Conservation (phyloP, 2,797 vertebrate species). For the Sorex maritimensis region DNA sequence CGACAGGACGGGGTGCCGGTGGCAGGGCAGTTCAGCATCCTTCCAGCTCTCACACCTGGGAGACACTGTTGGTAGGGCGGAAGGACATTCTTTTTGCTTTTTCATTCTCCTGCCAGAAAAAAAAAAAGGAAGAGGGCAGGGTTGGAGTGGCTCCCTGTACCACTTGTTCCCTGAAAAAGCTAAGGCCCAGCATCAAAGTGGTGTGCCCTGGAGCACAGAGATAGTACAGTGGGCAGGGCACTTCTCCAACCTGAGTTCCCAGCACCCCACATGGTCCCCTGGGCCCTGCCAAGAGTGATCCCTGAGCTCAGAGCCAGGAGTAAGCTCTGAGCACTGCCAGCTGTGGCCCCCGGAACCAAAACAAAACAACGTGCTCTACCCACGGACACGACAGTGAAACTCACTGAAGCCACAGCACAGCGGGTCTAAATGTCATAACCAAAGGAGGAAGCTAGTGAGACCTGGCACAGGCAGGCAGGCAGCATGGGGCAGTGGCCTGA, state of each 20-base stretch:
- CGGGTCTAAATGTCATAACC: background rate
- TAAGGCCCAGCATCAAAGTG: background rate
- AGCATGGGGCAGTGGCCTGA: background rate
- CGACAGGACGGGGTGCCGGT: slow-evolving; percentile 8
- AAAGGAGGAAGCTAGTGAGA: background rate
- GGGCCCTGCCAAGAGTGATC: no score
- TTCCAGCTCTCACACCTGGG: slow-evolving; percentile 88
- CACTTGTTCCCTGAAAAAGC: slow-evolving; percentile 2
- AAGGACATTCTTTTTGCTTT: slow-evolving; percentile 88
- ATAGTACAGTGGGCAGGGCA: background rate
- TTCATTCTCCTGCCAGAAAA: slow-evolving; percentile 87
- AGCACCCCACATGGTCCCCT: no score
- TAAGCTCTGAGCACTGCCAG: no score
- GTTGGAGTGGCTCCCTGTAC: background rate
- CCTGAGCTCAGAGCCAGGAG: no score
- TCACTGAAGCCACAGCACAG: background rate
- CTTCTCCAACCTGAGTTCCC: background rate
- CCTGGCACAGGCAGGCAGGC: background rate
- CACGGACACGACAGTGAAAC: slow-evolving; percentile 5
- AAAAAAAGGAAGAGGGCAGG: slow-evolving; percentile 54
- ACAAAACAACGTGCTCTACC: background rate
- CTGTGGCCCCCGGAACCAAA: no score
- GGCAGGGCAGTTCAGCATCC: slow-evolving; percentile 2
- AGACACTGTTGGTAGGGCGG: slow-evolving; percentile 89
- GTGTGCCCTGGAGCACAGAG: background rate